Evolutionary conservation across 2,113 vertebrate genomes (phyloP).

Genomic region (Eublepharis macularius): DNA sequence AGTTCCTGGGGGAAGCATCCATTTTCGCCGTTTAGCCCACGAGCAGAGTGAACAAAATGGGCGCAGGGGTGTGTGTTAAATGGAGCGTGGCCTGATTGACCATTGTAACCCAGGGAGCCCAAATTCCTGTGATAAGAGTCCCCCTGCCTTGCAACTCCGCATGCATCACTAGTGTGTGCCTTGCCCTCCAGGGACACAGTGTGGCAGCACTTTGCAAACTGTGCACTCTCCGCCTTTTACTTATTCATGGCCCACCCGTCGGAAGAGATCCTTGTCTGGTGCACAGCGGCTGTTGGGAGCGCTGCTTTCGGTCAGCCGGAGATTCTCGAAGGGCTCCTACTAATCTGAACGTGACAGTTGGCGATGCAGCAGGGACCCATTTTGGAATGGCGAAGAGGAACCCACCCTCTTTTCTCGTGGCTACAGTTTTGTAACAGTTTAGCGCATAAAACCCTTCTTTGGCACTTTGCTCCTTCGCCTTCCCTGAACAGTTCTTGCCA

Average conservation of each 20-base stretch:
- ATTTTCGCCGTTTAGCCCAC: not conserved
- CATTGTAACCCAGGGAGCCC: not conserved
- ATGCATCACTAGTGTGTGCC: not conserved
- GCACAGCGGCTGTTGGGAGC: too few species aligned
- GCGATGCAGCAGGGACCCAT: too few species aligned
- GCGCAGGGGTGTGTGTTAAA: slow-evolving; percentile 13
- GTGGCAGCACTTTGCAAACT: not conserved
- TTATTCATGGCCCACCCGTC: not conserved
- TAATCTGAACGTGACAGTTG: not conserved
- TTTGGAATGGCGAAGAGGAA: not conserved
- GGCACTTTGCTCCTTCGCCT: not conserved
- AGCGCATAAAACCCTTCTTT: too few species aligned
- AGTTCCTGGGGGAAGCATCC: slow-evolving; percentile 4
- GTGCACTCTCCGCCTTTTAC: not conserved
- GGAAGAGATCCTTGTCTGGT: not conserved
- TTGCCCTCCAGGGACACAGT: not conserved
- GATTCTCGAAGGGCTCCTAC: not conserved
- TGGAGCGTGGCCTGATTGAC: not conserved
- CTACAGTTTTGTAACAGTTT: too few species aligned
- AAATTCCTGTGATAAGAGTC: not conserved
- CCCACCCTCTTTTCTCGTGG: not conserved
- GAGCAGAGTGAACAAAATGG: not conserved
- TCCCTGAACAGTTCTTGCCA: not conserved
- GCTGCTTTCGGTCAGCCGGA: not conserved
- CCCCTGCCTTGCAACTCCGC: too few species aligned